Conservation (phyloP, 2,113 vertebrate species). For the Rhinolophus ferrumequinum region DNA sequence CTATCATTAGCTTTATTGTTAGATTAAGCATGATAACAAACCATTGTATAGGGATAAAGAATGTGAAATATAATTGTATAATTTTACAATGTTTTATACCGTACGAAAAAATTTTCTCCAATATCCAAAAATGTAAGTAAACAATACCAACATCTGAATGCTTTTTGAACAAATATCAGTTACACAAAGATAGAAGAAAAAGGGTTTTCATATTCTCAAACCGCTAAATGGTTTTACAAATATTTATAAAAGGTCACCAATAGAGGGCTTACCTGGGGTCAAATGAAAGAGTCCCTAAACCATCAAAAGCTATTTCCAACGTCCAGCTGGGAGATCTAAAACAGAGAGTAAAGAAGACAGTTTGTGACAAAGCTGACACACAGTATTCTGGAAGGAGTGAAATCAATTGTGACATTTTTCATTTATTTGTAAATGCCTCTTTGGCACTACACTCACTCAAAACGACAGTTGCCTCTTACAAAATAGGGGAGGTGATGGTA, state of each 20-base stretch:
- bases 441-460: constrained; percentile 94
- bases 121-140: not conserved
- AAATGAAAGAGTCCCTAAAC: constrained; percentile 85
- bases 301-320: constrained; percentile 90
- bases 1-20: not conserved
- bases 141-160: constrained; percentile 31
- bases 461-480: constrained; percentile 94
- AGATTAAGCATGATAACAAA: constrained; percentile 55
- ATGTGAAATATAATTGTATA: constrained; percentile 50
- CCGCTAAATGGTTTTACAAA: constrained; percentile 79
- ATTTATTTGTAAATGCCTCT: constrained; percentile 99
- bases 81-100: constrained; percentile 7
- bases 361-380: constrained; percentile 96
- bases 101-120: not conserved
- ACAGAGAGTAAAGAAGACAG: constrained; percentile 93
- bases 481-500: constrained; percentile 91
- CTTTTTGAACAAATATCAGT: constrained; percentile 50
- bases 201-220: constrained; percentile 24
- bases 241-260: constrained; percentile 89
- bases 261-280: constrained; percentile 87
- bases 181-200: not conserved
- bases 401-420: constrained; percentile 99
- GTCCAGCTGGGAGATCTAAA: constrained; percentile 89
- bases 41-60: not conserved
- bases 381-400: constrained; percentile 88